These are phyloP conservation scores for Sorex maritimensis DNA, from an alignment of 2,797 vertebrate genomes.

Conservation along the genomic window DNA sequence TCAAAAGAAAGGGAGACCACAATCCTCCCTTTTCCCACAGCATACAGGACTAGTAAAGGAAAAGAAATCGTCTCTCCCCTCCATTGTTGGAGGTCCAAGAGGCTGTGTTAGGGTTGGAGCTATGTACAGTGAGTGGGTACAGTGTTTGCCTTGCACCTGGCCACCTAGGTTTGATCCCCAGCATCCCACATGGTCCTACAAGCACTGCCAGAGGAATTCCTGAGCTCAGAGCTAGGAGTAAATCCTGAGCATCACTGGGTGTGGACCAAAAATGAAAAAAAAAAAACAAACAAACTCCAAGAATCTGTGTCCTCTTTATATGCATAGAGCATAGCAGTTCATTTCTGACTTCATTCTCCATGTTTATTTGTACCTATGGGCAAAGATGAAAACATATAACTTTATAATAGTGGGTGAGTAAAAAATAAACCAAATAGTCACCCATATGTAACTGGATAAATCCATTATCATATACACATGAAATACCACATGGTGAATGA, in stretches of 20 bases:
- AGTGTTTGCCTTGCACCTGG: no score
- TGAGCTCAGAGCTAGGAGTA: no score
- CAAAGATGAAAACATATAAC: background rate
- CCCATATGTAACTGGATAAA: background rate
- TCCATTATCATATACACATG: background rate
- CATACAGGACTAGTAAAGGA: background rate
- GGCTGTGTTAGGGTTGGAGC: no score
- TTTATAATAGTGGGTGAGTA: conserved; percentile 2
- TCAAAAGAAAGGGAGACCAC: no score
- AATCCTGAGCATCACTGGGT: no score
- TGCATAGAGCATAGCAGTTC: background rate
- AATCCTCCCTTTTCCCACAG: no score
- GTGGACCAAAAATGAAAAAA: background rate
- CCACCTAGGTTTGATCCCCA: no score
- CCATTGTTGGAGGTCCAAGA: fast-evolving
- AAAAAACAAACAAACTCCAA: no score
- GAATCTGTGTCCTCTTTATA: background rate
- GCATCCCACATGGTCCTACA: no score
- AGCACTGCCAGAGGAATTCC: no score
- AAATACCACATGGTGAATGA: background rate
- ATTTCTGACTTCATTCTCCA: background rate
- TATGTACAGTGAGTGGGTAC: no score
- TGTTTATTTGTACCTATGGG: background rate
- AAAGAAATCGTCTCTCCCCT: no score
- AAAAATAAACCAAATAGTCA: background rate